Evolutionary conservation across 2,797 vertebrate genomes (phyloP).

Genomic region (Diglossa cyanea): DNA sequence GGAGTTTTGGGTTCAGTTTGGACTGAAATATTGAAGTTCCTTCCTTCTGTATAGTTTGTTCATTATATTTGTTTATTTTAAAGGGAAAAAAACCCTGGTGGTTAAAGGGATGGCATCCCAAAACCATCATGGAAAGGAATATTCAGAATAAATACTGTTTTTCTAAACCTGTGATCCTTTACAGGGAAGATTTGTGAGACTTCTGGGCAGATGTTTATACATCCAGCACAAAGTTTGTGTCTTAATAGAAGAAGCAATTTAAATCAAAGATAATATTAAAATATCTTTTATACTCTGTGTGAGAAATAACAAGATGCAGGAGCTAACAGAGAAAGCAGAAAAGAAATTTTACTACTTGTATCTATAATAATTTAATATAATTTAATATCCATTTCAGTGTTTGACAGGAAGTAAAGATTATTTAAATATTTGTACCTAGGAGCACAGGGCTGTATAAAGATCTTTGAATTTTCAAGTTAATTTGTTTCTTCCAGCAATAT

Average conservation of each 20-base stretch:
- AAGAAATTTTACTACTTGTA: neutral
- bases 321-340: neutral
- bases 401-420: slow-evolving; percentile 33
- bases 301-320: neutral
- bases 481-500: slow-evolving; percentile 39
- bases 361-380: slow-evolving; percentile 22
- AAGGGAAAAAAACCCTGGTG: neutral
- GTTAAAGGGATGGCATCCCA: neutral
- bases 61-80: neutral
- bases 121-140: neutral
- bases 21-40: neutral
- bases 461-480: slow-evolving; percentile 53
- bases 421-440: slow-evolving; percentile 53
- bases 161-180: neutral
- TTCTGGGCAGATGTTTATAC: neutral
- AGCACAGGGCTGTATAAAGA: slow-evolving; percentile 33
- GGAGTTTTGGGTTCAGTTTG: neutral
- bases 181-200: neutral
- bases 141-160: neutral
- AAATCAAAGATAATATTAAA: neutral
- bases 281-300: neutral
- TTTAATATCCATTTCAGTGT: slow-evolving; percentile 51
- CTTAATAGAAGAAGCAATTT: neutral
- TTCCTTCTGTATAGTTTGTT: neutral
- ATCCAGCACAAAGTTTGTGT: neutral